Base-by-base conservation (phyloP, 64 coral and sea anemone genomes). In the Astreopora myriophthalma region DNA sequence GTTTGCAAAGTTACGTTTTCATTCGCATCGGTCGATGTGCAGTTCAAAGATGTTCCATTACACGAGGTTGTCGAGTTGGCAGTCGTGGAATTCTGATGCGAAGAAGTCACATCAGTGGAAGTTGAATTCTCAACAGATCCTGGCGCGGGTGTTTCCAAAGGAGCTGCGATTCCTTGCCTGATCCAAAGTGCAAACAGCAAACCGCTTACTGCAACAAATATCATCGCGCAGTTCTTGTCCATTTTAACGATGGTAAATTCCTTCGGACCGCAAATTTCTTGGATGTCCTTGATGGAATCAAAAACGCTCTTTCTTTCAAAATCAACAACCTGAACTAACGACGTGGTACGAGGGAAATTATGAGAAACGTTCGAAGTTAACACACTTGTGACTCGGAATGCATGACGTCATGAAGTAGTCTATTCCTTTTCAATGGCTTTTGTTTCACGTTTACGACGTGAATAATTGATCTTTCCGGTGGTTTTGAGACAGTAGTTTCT, bases 11-110 rank as follows among this genome's bases (percentile, higher is more conserved):
- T 71, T 33, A 7, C 34, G 0, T 49, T 82, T 11, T 26, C 19
- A 48, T 88, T 61, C 17, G 10, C 33, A 5, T 51, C 25, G 0
- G 44, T 58, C 66, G 62, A 12, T 13, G 75, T 67, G 74, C 67
- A 69, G 63, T 91, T 91, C 6, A 44, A 73, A 82, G 38, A 57
- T 22, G 90, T 92, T 20, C 32, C 51, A 64, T 92, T 92, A 39
- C 90, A 92, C 49, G 69, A 69, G 9, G 28, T 34, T 29, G 70
- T 85, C 11, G 48, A 35, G 55, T 92, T 92, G n/a, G 14, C 30
- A 71, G 31, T 39, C 8, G 85, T 51, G 17, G 67, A 87, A 87
- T 87, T 87, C 48, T 73, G 66, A 37, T 58, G 11, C 6, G 66
- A 48, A 17, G 16, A 34, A n/a, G 36, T 87, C 3, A 8, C 25